Evolutionary conservation across 92 coral and sea anemone genomes (phyloP).

Genomic region (Siderastrea radians): DNA sequence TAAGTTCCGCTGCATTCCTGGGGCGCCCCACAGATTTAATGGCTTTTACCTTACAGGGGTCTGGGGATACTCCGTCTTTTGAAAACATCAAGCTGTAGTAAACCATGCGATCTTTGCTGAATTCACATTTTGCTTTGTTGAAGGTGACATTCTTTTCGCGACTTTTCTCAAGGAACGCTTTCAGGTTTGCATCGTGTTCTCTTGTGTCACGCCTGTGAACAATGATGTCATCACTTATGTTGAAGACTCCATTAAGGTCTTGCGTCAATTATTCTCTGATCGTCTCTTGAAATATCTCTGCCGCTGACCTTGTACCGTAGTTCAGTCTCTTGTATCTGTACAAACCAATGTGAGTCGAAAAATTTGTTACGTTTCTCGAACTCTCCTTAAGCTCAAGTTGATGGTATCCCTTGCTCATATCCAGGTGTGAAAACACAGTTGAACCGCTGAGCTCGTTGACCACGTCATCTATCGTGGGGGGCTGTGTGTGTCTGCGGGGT

Average conservation of each 20-base stretch:
- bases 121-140: conserved; percentile 51
- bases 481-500: too few relatives aligned
- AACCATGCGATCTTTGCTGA: conserved; percentile 24
- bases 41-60: conserved; percentile 37
- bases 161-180: conserved; percentile 35
- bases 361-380: too few relatives aligned
- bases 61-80: conserved; percentile 47
- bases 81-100: conserved; percentile 55
- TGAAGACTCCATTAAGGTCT: background rate
- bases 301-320: too few relatives aligned
- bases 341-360: too few relatives aligned
- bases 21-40: background rate
- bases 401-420: too few relatives aligned
- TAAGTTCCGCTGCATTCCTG: background rate
- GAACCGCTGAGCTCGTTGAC: too few relatives aligned
- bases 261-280: too few relatives aligned
- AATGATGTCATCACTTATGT: conserved; percentile 65
- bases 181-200: conserved; percentile 56
- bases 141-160: conserved; percentile 37
- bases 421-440: too few relatives aligned
- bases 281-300: too few relatives aligned
- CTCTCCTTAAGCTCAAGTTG: too few relatives aligned
- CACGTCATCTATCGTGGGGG: too few relatives aligned
- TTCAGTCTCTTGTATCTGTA: too few relatives aligned
- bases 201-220: conserved; percentile 31